Base-by-base conservation (phyloP, 2,113 vertebrate species). In the Athene cunicularia region DNA sequence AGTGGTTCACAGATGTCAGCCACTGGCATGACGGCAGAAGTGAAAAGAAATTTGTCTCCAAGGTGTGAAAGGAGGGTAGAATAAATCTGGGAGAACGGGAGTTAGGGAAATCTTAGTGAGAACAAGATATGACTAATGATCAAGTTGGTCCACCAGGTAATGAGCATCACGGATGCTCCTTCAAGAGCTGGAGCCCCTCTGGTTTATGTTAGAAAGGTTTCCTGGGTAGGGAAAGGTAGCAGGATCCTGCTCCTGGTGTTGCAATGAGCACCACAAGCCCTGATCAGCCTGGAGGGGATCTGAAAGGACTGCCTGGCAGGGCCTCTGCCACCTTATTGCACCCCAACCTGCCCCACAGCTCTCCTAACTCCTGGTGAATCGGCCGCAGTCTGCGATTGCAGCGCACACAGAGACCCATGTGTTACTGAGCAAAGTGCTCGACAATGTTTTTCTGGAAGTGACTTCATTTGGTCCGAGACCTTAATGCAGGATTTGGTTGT, bases 391-490 rank as follows among this genome's bases (percentile, higher is more conserved):
- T 53, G 30, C 9, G 26, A 53, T 10, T 33, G 17, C 83, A 80
- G 75, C 60, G 32, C 59, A 35, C 41, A 39, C 39, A 55, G 22
- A 72, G 24, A 53, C 23, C 24, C 10, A 0, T 3, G 33, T 39
- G 66, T 28, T 75, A 68, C 35, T 2, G 22, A 89, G 47, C 62
- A 76, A 75, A 79, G 64, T 0, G 0, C 41, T 84, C 6, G 1
- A n/a, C 30, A 30, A 5, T 83, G 63, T 83, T 96, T 95, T 82
- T 52, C 95, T 97, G 96, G 93, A 98, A 96, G 91, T 94, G 95
- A 90, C 71, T 97, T 95, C 79, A 96, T 83, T 94, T 55, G 84
- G 50, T 90, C 88, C 67, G 80, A 95, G 85, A 55, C 32, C 37
- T 85, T 81, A 80, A 80, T 23, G 62, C 56, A 93, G 86, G 68